Conservation (phyloP, 2,113 vertebrate genomes). For the Phyllostomus discolor region DNA sequence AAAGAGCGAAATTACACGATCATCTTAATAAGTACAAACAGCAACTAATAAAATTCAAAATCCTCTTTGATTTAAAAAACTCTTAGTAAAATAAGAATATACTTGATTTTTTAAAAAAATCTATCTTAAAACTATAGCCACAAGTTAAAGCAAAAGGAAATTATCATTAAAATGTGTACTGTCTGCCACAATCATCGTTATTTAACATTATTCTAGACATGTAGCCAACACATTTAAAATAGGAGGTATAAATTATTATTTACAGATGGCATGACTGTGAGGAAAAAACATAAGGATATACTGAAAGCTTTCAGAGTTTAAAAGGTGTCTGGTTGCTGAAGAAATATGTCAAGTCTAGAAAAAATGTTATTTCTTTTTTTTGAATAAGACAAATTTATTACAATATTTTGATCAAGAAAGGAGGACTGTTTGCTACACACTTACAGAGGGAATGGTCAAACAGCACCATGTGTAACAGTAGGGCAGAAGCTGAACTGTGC, state of each 20-base stretch:
- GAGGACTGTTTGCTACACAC: background rate
- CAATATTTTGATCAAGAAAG: background rate
- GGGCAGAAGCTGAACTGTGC: background rate
- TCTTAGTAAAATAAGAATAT: background rate
- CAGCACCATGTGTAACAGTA: background rate
- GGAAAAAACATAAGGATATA: background rate
- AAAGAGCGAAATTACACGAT: background rate
- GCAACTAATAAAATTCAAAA: constrained; percentile 15
- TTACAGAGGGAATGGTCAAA: background rate
- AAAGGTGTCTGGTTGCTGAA: background rate
- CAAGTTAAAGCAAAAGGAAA: background rate
- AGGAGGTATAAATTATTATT: background rate
- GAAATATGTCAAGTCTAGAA: background rate
- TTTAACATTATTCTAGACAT: background rate
- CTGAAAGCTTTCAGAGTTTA: background rate
- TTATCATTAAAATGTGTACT: background rate
- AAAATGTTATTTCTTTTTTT: background rate
- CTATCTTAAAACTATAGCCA: background rate
- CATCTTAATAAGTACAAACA: background rate
- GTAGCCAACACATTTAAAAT: background rate
- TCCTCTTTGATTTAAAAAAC: background rate
- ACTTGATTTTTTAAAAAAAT: background rate
- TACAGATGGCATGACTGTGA: background rate
- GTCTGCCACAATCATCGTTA: background rate
- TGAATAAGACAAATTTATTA: background rate